These are phyloP conservation scores for Aphaenogaster ashmeadi DNA, from an alignment of 1,140 invertebrate species.

Conservation along the genomic window DNA sequence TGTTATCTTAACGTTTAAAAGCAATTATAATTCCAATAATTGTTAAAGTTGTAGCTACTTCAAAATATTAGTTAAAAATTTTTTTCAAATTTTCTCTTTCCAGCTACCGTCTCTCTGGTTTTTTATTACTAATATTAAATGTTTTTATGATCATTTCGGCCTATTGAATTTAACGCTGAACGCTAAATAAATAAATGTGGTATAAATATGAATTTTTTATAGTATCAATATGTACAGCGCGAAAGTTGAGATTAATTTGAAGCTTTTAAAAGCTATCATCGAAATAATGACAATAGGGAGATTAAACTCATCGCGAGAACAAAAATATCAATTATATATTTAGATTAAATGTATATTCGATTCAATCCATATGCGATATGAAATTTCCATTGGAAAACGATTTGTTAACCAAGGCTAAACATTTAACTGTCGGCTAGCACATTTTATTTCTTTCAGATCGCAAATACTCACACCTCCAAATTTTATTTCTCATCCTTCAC, in stretches of 20 bases:
- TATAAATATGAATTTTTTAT: slow-evolving; percentile 32
- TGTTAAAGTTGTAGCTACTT: slow-evolving; percentile 3
- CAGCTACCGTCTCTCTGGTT: background rate
- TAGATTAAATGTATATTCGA: slow-evolving; percentile 38
- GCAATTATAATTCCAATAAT: background rate
- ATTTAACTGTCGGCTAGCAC: background rate
- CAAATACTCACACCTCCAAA: background rate
- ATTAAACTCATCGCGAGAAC: slow-evolving; percentile 14
- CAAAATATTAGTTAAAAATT: background rate
- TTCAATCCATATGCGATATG: slow-evolving; percentile 7
- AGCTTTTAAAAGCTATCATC: slow-evolving; percentile 42
- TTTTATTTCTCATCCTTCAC: slow-evolving; percentile 6
- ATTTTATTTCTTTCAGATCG: background rate
- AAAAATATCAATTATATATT: slow-evolving; percentile 50
- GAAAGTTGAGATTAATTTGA: slow-evolving; percentile 37
- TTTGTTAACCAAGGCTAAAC: background rate
- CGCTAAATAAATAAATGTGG: background rate
- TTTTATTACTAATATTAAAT: slow-evolving; percentile 23
- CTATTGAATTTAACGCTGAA: background rate
- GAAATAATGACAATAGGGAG: slow-evolving; percentile 36
- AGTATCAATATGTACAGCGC: background rate
- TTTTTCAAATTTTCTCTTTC: background rate
- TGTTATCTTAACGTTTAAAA: background rate
- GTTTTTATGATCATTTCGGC: background rate
- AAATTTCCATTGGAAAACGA: slow-evolving; percentile 31